Conservation (phyloP, 2,113 vertebrate species). For the Actinemys pallida region DNA sequence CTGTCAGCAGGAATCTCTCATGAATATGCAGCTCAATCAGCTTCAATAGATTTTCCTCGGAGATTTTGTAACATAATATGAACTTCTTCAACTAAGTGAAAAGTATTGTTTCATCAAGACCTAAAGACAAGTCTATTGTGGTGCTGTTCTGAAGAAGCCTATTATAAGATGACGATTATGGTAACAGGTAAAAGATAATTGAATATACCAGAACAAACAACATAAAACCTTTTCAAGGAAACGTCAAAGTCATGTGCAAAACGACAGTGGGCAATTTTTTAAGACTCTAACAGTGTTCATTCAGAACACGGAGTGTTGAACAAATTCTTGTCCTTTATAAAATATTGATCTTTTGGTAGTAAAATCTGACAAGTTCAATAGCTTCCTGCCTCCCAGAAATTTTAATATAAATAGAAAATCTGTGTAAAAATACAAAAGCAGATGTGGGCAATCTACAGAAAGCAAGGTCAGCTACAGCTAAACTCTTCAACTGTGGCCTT, state of each 20-base stretch:
- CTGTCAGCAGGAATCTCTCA: constrained; percentile 19
- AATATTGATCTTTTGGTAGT: background rate
- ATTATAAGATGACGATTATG: background rate
- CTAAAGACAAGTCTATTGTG: background rate
- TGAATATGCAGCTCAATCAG: constrained; percentile 29
- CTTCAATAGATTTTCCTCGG: constrained; percentile 35
- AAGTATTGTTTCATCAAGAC: constrained; percentile 23
- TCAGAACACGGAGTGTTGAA: background rate
- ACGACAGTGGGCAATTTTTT: background rate
- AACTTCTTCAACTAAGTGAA: constrained; percentile 7
- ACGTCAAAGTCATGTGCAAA: background rate
- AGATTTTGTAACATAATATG: constrained; percentile 9
- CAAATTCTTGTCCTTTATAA: background rate
- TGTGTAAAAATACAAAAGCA: constrained; percentile 10
- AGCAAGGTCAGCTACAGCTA: background rate
- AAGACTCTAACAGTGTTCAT: background rate
- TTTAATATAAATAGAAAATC: constrained; percentile 39
- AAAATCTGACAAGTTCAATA: constrained; percentile 23
- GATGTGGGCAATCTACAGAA: background rate
- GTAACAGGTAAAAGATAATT: background rate
- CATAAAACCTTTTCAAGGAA: background rate
- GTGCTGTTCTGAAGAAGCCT: background rate
- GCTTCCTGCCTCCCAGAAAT: constrained; percentile 6
- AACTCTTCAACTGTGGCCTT: background rate
- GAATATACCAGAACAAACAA: background rate